These are phyloP conservation scores for Lophotriccus pileatus DNA, from an alignment of 2,797 vertebrate species.

Conservation along the genomic window DNA sequence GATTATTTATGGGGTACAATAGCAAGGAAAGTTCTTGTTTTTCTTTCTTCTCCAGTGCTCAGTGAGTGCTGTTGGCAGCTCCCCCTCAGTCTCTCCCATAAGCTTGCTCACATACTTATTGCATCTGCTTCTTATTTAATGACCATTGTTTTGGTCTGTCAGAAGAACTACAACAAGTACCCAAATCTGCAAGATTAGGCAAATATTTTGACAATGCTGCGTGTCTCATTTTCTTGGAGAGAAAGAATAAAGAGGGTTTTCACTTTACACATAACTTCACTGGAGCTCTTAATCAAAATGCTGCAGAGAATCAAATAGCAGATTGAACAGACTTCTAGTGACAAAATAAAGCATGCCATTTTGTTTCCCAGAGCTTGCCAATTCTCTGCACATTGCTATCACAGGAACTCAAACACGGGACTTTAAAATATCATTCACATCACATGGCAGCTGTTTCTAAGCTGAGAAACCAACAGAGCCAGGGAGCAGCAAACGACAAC, in stretches of 20 bases:
- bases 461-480: constrained; percentile 13
- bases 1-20: constrained; percentile 67
- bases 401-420: constrained; percentile 50
- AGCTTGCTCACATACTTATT: constrained; percentile 59
- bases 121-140: constrained; percentile 78
- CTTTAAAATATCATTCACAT: constrained; percentile 54
- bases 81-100: constrained; percentile 37
- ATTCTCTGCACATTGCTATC: constrained; percentile 45
- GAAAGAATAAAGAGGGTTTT: constrained; percentile 64
- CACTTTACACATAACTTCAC: constrained; percentile 56
- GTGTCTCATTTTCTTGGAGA: constrained; percentile 51
- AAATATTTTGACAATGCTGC: constrained; percentile 79
- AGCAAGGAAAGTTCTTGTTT: constrained; percentile 62
- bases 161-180: constrained; percentile 66
- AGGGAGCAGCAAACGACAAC: constrained; percentile 2
- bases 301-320: constrained; percentile 53
- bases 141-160: constrained; percentile 77
- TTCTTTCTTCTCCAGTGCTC: constrained; percentile 63
- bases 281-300: constrained; percentile 65
- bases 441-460: constrained; percentile 49
- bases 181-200: constrained; percentile 76
- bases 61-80: constrained; percentile 68
- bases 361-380: constrained; percentile 55
- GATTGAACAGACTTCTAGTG: constrained; percentile 54
- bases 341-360: constrained; percentile 63